Percentiles rank a stretch among this genome's conserved stretches.
Conservation (phyloP, 2,113 vertebrate genomes). For the Rhinoderma darwinii region DNA sequence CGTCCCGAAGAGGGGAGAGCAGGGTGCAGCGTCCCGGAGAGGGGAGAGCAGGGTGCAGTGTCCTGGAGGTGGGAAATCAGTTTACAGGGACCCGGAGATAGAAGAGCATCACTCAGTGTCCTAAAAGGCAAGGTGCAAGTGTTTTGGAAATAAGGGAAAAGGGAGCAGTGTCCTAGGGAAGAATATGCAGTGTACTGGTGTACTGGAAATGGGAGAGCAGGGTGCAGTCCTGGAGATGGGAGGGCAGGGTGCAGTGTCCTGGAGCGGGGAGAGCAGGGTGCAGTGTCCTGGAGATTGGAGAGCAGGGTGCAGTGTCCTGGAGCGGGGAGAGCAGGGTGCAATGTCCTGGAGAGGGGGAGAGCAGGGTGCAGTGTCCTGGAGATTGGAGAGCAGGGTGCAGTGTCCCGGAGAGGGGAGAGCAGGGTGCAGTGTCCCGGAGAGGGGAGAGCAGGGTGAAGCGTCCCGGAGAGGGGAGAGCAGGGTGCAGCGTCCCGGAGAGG, state of each 20-base stretch:
- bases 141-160: not conserved
- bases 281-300: not conserved
- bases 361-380: not conserved
- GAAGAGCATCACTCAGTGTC: not conserved
- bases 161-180: not conserved
- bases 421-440: not conserved
- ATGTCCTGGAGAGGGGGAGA: not conserved
- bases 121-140: no score
- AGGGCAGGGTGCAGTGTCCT: not conserved
- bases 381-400: not conserved
- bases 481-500: not conserved
- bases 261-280: not conserved
- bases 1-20: not conserved
- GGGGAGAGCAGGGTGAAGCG: not conserved
- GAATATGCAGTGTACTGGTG: not conserved
- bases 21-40: not conserved
- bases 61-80: not conserved
- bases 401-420: not conserved
- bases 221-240: not conserved
- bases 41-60: not conserved
- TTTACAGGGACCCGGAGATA: not conserved
- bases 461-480: not conserved
- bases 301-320: not conserved
- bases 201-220: not conserved
- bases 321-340: not conserved